Evolutionary conservation across 2,888 invertebrate species (phyloP).

Genomic region (Branchellion lobata): DNA sequence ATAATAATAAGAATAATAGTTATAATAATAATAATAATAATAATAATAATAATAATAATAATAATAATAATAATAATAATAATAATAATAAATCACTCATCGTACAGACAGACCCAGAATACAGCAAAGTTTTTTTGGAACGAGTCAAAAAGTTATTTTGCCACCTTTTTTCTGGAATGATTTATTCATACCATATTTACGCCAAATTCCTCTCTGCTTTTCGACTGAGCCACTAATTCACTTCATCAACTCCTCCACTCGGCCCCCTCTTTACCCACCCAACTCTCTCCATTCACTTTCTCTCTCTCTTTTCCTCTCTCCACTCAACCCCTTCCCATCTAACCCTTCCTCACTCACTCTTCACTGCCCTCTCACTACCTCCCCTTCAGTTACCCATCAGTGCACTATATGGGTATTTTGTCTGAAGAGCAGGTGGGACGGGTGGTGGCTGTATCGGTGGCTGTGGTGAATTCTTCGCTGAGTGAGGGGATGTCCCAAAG

Average conservation of each 20-base stretch:
- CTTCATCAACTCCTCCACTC: no score
- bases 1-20: background rate
- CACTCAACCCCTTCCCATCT: no score
- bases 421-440: slow-evolving; percentile 53
- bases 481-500: slow-evolving; percentile 61
- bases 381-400: slow-evolving; percentile 39
- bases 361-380: no score
- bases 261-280: no score
- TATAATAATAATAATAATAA: background rate
- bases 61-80: background rate
- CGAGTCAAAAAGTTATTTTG: background rate
- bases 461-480: slow-evolving; percentile 58
- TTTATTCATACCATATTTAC: no score
- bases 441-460: slow-evolving; percentile 55
- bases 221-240: background rate
- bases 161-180: no score
- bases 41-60: background rate
- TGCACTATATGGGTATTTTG: slow-evolving; percentile 47
- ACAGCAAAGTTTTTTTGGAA: background rate
- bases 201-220: background rate
- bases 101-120: background rate
- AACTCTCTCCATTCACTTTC: no score
- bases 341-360: no score
- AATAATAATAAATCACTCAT: background rate
- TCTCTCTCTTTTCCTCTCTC: no score